phyloP scores from a whole-genome alignment of 2,797 vertebrate species.

The Ptychobarbus kaznakovi region DNA sequence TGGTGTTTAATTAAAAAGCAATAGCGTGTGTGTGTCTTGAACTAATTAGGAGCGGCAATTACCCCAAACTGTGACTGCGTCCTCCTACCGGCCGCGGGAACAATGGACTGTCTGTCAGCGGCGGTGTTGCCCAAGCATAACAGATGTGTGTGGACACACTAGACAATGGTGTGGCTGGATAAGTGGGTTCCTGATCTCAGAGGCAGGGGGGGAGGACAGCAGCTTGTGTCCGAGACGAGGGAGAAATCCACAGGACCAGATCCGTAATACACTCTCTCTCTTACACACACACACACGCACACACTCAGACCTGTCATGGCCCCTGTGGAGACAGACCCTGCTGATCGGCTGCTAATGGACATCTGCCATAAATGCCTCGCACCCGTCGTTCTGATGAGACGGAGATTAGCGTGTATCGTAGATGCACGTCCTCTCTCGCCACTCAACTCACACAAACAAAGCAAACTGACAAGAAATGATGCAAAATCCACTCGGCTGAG shows the following conservation, averaged over 20 bases:
- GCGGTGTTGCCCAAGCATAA: slow-evolving; percentile 91
- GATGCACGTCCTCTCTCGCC: not conserved
- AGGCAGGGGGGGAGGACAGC: slow-evolving; percentile 73
- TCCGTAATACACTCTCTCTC: slow-evolving; percentile 49
- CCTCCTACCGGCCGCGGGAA: slow-evolving; percentile 82
- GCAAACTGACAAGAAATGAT: slow-evolving; percentile 30
- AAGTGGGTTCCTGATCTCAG: slow-evolving; percentile 83
- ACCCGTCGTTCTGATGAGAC: slow-evolving; percentile 44
- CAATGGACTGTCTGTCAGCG: slow-evolving; percentile 91
- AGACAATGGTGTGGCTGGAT: slow-evolving; percentile 91
- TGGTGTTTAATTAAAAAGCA: slow-evolving; percentile 64
- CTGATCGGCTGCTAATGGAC: slow-evolving; percentile 61
- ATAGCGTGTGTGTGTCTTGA: slow-evolving; percentile 66
- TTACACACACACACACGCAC: slow-evolving; percentile 34
- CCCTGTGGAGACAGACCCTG: slow-evolving; percentile 55
- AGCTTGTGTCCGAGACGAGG: slow-evolving; percentile 87
- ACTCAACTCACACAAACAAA: slow-evolving; percentile 36
- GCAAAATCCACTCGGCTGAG: slow-evolving; percentile 22
- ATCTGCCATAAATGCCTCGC: slow-evolving; percentile 56
- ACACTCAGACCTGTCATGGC: slow-evolving; percentile 57
- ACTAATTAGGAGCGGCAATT: slow-evolving; percentile 98
- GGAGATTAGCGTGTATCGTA: slow-evolving; percentile 38
- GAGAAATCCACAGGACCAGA: slow-evolving; percentile 68
- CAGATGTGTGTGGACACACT: slow-evolving; percentile 92
- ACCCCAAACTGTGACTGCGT: slow-evolving; percentile 88